Percentiles rank a stretch among this genome's conserved stretches.
These are phyloP conservation scores for Paratilapia polleni DNA, from an alignment of 2,113 vertebrate genomes.

Conservation along the genomic window DNA sequence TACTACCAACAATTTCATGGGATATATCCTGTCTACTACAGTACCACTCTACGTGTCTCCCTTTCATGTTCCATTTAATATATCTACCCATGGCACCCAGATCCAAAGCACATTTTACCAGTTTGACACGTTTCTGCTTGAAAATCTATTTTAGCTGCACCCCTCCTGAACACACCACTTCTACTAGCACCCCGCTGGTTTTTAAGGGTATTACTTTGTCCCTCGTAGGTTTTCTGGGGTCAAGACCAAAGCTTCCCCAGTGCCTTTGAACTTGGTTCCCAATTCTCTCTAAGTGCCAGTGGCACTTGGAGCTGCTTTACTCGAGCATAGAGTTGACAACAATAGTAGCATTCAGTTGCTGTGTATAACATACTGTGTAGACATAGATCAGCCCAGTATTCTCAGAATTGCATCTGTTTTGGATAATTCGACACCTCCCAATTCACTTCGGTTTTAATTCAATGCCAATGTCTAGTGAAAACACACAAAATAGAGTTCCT, in stretches of 20 bases:
- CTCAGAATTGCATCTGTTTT: neutral
- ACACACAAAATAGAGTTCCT: neutral
- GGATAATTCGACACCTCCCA: neutral
- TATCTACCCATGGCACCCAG: neutral
- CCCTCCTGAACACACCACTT: neutral
- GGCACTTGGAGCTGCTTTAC: constrained; percentile 19
- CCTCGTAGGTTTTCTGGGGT: constrained; percentile 42
- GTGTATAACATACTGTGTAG: neutral
- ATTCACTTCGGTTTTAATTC: neutral
- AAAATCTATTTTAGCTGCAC: constrained; percentile 6
- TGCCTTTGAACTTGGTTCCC: constrained; percentile 56
- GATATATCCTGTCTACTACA: neutral
- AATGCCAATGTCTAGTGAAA: neutral
- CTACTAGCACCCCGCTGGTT: neutral
- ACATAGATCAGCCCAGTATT: neutral
- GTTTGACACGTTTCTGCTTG: neutral
- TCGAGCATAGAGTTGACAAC: constrained; percentile 5
- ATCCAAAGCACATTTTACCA: constrained; percentile 9
- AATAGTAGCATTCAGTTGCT: neutral
- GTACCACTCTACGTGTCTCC: neutral
- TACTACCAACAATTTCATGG: neutral
- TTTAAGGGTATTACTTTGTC: constrained; percentile 30
- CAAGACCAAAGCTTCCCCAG: constrained; percentile 50
- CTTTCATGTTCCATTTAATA: constrained; percentile 13
- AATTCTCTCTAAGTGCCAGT: constrained; percentile 28